Evolutionary conservation across 2,113 vertebrate species (phyloP).

Genomic region (Casuarius casuarius): DNA sequence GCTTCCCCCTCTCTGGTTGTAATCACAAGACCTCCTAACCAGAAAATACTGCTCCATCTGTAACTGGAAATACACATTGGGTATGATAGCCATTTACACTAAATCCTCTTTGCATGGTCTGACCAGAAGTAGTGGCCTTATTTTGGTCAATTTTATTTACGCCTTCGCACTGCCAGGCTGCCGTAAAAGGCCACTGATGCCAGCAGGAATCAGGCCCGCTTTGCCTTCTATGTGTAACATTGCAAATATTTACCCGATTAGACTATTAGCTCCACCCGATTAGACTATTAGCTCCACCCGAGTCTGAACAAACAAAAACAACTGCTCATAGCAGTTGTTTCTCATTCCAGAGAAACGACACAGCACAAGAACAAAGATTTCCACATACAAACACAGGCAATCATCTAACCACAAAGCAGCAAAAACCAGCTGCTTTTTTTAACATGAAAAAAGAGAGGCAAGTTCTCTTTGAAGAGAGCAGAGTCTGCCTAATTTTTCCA

Average conservation of each 20-base stretch:
- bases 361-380: conserved; percentile 27
- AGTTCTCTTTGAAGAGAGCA: neutral
- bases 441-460: neutral
- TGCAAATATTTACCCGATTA: conserved; percentile 50
- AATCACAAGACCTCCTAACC: neutral
- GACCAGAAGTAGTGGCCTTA: neutral
- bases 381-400: neutral
- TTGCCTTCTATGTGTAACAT: neutral
- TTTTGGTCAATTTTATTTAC: neutral
- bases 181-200: neutral
- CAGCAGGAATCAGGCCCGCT: neutral
- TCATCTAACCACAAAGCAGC: neutral
- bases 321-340: conserved; percentile 1
- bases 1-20: neutral
- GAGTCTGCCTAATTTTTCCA: neutral
- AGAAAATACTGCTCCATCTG: neutral
- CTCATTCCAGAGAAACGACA: conserved; percentile 48
- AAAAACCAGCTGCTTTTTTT: neutral
- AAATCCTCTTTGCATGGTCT: neutral
- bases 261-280: conserved; percentile 31
- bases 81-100: neutral
- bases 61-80: neutral
- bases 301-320: conserved; percentile 57
- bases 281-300: conserved; percentile 34
- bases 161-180: neutral